Percentiles rank a stretch among this genome's conserved stretches.
Evolutionary conservation across 2,888 invertebrate species (phyloP).

Genomic region (Labia minor): DNA sequence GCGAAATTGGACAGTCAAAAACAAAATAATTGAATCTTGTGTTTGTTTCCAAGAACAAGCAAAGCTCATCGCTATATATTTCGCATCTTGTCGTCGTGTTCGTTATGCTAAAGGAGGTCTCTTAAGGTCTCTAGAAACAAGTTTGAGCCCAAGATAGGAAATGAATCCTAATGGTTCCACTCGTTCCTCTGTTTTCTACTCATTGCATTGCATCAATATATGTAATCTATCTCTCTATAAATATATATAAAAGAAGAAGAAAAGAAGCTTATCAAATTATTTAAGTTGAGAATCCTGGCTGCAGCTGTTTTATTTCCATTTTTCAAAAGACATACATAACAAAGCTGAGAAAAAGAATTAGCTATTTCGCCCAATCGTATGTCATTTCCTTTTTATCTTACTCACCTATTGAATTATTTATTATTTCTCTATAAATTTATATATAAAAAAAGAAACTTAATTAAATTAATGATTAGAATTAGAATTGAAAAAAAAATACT

Average conservation of each 20-base stretch:
- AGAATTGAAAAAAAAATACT: not conserved
- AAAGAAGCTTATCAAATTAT: not conserved
- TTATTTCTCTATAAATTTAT: not conserved
- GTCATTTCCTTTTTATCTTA: not conserved
- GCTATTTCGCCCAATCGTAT: not conserved
- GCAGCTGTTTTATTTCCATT: not conserved
- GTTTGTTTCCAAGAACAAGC: slow-evolving; percentile 13
- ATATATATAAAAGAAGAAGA: not conserved
- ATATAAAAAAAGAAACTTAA: not conserved
- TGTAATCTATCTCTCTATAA: too few relatives aligned
- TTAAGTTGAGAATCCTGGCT: not conserved
- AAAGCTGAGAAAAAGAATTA: not conserved
- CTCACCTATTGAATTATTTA: not conserved
- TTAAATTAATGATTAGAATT: not conserved
- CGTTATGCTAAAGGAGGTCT: not conserved
- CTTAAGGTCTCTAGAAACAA: not conserved
- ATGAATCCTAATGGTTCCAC: not conserved
- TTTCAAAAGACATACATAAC: not conserved
- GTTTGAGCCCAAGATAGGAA: not conserved
- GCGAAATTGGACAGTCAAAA: slow-evolving; percentile 13
- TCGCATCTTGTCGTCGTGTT: not conserved
- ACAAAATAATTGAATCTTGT: slow-evolving; percentile 13
- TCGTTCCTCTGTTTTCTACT: not conserved
- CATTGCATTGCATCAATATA: not conserved
- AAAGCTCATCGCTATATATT: slow-evolving; percentile 13